These are phyloP conservation scores for Andrena trimmerana DNA, from an alignment of 2,888 invertebrate genomes.

Conservation along the genomic window DNA sequence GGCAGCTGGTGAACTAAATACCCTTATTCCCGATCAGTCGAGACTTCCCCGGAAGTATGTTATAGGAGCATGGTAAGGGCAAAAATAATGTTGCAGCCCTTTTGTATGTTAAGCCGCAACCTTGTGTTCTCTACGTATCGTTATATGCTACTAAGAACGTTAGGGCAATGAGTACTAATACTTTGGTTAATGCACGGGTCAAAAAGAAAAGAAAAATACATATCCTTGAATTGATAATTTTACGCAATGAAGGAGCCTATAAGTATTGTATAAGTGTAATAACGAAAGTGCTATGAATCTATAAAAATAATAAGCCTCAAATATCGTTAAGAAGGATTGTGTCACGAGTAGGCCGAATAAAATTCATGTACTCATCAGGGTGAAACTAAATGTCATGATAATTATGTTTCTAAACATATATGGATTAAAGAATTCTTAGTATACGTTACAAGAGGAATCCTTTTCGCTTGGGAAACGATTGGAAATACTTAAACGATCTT, in stretches of 20 bases:
- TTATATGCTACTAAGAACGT: conserved; percentile 74
- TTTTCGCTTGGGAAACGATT: conserved; percentile 39
- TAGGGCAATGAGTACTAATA: conserved; percentile 69
- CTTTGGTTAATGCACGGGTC: conserved; percentile 54
- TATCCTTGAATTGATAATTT: conserved; percentile 42
- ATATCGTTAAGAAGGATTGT: conserved; percentile 20
- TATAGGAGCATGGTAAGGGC: conserved; percentile 64
- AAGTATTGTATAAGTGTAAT: conserved; percentile 26
- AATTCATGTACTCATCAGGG: conserved; percentile 33
- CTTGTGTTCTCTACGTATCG: conserved; percentile 80
- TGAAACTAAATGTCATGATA: conserved; percentile 28
- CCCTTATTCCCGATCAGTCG: conserved; percentile 42
- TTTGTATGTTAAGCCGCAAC: conserved; percentile 84
- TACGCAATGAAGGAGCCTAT: conserved; percentile 44
- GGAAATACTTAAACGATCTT: conserved; percentile 1
- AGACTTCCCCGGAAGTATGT: conserved; percentile 50
- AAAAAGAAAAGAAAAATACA: conserved; percentile 26
- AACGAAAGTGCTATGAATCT: conserved; percentile 28
- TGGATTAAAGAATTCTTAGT: conserved; percentile 26
- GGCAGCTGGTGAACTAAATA: conserved; percentile 73
- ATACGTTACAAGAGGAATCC: conserved; percentile 25
- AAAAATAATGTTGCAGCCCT: conserved; percentile 82
- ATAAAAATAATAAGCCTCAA: conserved; percentile 31
- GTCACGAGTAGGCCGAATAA: conserved; percentile 25
- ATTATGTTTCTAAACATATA: conserved; percentile 35